Evolutionary conservation across 2,113 vertebrate genomes (phyloP), one percentile per base, ranked within the genome.

Genomic region (Ciconia stormi): DNA sequence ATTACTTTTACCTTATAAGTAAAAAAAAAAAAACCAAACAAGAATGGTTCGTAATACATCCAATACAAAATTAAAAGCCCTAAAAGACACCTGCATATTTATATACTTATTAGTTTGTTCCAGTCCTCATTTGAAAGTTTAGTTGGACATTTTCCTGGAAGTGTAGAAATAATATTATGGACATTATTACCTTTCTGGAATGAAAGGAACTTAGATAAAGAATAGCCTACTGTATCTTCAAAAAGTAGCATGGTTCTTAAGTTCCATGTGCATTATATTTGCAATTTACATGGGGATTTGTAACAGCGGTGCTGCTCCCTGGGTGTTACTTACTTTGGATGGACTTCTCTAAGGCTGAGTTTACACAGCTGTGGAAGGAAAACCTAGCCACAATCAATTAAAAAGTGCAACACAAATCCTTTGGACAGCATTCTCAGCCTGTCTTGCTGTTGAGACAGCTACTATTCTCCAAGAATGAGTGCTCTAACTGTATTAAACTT

Each of bases 321-420:
- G 94, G 92, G 96, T 82, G 56, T 95, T 73, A 29, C 40, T 93
- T 97, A 95, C 74, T 89, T 94, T 91, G 97, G 96, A 97, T 96
- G 30, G 47, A 92, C 90, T 97, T 76, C 66, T 89, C 19, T 66
- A 76, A 83, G 86, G 69, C 93, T 85, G 89, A 97, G 97, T 97
- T 98, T 98, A 98, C 97, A 98, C 97, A 98, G 98, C 98, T 98
- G 98, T 94, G 90, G 94, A 92, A 92, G 42, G 89, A 89, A 88
- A 96, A 96, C 69, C 96, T 93, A 97, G 65, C 50, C 82, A 96
- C 95, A 93, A 97, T 96, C 87, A 95, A 89, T 94, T 91, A 95
- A 93, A 91, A 96, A 95, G 90, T 69, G 73, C 92, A 96, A 96
- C 88, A 82, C 29, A 83, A 94, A 95, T 91, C 93, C 89, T 91